Evolutionary conservation across 1,140 invertebrate genomes (phyloP), one percentile per base, ranked within the genome.

Genomic region (Orchesella cincta): DNA sequence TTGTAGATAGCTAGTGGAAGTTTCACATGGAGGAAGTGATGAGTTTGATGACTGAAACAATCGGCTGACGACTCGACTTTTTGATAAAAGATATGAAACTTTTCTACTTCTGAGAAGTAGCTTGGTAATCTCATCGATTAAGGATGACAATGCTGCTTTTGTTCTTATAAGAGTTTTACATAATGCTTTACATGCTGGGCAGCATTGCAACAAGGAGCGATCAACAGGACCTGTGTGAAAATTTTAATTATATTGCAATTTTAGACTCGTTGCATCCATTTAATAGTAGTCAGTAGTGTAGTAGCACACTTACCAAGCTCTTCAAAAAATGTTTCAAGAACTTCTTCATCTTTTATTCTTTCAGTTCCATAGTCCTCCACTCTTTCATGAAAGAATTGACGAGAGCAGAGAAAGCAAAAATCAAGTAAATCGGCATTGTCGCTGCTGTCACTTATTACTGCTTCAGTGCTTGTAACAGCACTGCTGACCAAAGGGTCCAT

Each of bases 41-140:
- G 29, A 39, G 46, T 73, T 73, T 14, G 71, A 73, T n/a, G 71
- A 39, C 23, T 73, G 34, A 46, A 73, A 73, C 1, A 73, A 23
- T n/a, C 71, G 71, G 26, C 23, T 73, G 34, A 73, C 71, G 3
- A 73, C 71, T 3, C 36, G 71, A 73, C 35, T 36, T 26, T 73
- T 73, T 3, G 71, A 73, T 8, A 73, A 35, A 12, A 73, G 28
- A 29, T 39, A 73, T 26, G 71, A 36, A 35, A 51, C 71, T 31
- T 36, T 73, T 74, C 51, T 39, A 51, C 2, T 79, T 54, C 54
- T 35, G 0, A 76, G 70, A 1, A 79, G 54, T n/a, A 79, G 67
- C 57, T 46, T 73, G 0, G 74, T 79, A 16, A 79, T 76, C 18
- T 73, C 52, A 31, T 79, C 75, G 51, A 79, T 74, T 51, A 79